Evolutionary conservation across 2,113 vertebrate species (phyloP), one percentile per base, ranked within the genome.

Genomic region (Nothoprocta perdicaria): DNA sequence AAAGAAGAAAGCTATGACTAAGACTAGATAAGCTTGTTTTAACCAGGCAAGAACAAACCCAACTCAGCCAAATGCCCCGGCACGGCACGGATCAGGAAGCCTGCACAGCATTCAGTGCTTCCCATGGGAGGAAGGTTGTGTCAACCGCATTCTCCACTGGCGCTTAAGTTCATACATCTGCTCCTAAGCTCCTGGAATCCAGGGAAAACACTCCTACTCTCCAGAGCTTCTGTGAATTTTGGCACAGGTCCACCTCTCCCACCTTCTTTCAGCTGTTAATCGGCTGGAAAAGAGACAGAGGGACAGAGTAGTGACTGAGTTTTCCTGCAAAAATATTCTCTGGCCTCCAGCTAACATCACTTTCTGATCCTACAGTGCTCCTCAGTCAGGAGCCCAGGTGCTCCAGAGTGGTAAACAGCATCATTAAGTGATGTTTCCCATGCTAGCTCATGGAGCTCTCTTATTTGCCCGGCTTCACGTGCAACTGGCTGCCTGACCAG

Each of bases 51-150:
- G 76, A 45, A 23, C 31, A 76, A 77, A 24, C 53, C 60, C 8
- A 13, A 10, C 16, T 41, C 13, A 73, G 24, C 14, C 75, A 23
- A 62, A 38, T 23, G 13, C 9, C 29, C 24, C 8, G 3, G 38
- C 18, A 43, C 53, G 45, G 8, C 15, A 3, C 0, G 10, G 48
- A 46, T 15, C 0, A 31, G 46, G 61, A n/a, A 50, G 21, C 17
- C 41, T 66, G 65, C 15, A n/a, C 13, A 6, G 66, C 27, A 17
- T 65, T 55, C 29, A 77, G 29, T 0, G 19, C 40, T 27, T 17
- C 1, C 62, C 75, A 62, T 19, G 5, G 58, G 38, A 52, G 19
- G 62, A 61, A 31, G 12, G 23, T 15, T 13, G 2, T 75, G 16
- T 9, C 2, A 27, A 1, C 16, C 21, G 0, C 5, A 6, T 18